A percentile compares a stretch with the other conserved stretches of the same genome.
Conservation (phyloP, 2,888 invertebrate species). For the Tenthredo amoena region DNA sequence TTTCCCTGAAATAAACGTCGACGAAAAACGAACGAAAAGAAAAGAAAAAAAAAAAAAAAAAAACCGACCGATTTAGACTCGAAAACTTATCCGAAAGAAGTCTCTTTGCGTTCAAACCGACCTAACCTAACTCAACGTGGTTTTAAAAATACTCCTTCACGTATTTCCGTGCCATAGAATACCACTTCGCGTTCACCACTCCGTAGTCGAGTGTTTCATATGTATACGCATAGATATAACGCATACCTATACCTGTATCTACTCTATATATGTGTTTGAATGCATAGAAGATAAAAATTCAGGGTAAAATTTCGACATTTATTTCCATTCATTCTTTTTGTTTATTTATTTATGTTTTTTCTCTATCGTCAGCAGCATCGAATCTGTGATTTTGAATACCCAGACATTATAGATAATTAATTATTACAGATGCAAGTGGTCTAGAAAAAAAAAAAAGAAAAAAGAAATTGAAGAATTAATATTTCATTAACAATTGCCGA, state of each 20-base stretch:
- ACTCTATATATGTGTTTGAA: not conserved
- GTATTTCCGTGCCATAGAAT: not conserved
- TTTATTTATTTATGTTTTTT: too few relatives aligned
- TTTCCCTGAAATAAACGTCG: not conserved
- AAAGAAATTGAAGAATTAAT: too few relatives aligned
- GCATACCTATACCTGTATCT: not conserved
- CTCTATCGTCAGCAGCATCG: too few relatives aligned
- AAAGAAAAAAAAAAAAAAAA: not conserved
- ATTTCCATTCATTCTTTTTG: not conserved
- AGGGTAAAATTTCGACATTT: not conserved
- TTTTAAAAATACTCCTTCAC: conserved; percentile 11
- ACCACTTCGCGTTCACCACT: not conserved
- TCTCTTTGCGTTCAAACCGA: not conserved
- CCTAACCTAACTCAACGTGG: not conserved
- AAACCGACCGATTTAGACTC: not conserved
- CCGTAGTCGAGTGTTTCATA: not conserved
- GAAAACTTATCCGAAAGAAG: not conserved
- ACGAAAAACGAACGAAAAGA: not conserved
- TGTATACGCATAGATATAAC: not conserved
- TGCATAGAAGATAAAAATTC: not conserved
- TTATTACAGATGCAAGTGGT: too few relatives aligned
- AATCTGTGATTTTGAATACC: too few relatives aligned
- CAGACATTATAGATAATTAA: too few relatives aligned
- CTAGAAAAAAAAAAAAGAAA: too few relatives aligned
- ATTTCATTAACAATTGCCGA: too few relatives aligned